These are phyloP conservation scores for Macrosoma leucophasiata DNA, from an alignment of 2,888 invertebrate species.

Conservation along the genomic window DNA sequence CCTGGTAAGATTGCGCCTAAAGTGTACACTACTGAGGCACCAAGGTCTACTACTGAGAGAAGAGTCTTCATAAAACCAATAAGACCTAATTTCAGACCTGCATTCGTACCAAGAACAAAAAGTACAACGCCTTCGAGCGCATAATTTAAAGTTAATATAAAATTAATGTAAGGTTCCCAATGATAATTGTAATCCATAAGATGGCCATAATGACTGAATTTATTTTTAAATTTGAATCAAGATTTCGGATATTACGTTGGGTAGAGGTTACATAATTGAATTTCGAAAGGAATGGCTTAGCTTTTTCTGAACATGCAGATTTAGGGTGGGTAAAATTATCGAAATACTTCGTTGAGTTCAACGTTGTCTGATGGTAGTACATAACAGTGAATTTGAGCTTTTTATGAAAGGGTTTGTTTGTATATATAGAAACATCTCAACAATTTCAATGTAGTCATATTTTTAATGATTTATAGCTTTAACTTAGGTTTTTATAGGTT, in stretches of 20 bases:
- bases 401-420: constrained; percentile 29
- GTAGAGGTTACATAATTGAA: too few species aligned
- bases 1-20: constrained; percentile 38
- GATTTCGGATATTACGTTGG: constrained; percentile 24
- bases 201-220: constrained; percentile 22
- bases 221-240: constrained; percentile 19
- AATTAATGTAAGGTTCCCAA: constrained; percentile 11
- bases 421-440: constrained; percentile 44
- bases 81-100: constrained; percentile 55
- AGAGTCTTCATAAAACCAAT: constrained; percentile 55
- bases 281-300: too few species aligned
- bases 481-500: constrained; percentile 54
- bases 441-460: constrained; percentile 65
- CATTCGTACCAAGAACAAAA: constrained; percentile 59
- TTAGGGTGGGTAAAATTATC: too few species aligned
- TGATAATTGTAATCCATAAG: constrained; percentile 21
- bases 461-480: constrained; percentile 68
- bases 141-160: constrained; percentile 19
- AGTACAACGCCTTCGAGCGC: constrained; percentile 37
- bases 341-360: too few species aligned
- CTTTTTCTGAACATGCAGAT: constrained; percentile 34
- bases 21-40: constrained; percentile 52
- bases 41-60: constrained; percentile 56
- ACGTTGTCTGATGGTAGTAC: constrained; percentile 29
- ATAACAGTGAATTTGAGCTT: constrained; percentile 6